Base-by-base conservation (phyloP, 2,797 vertebrate genomes). In the Gymnothorax javanicus region DNA sequence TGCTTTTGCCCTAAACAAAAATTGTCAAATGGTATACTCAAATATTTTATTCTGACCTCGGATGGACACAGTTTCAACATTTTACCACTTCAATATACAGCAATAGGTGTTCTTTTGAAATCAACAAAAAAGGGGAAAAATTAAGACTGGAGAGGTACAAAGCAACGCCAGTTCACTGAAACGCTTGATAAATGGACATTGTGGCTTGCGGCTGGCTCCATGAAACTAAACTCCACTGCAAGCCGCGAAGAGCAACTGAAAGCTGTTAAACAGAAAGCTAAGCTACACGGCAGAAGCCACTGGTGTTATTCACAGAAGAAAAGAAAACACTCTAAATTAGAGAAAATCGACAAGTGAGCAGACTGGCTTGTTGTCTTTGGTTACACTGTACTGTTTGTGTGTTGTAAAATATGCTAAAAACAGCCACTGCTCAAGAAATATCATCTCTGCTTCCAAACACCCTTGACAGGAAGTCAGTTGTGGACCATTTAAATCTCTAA, bases 161-260 rank as follows among this genome's bases (percentile, higher is more conserved):
- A 7, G n/a, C 11, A 52, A 7, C 3, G 50, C 2, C 2, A 54
- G 77, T 17, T 4, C 17, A 25, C 71, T 43, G 12, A 23, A 20
- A 52, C 20, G 2, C 50, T 50, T 17, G 58, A 62, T 50, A 83
- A 83, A 62, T 58, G 59, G 82, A 62, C 59, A 56, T 25, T 8
- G 59, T 56, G 1, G 17, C 50, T 25, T 8, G 59, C n/a, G 1
- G 17, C 50, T 17, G n/a, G n/a, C 25, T 57, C 8, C n/a, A 57
- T 60, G 82, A 83, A 83, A 83, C 57, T 27, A 7, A 83, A 83
- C 7, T 23, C 77, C 77, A 56, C 77, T 43, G 27, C 82, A 62
- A 83, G 57, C 56, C 23, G 33, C 8, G 82, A 62, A 83, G 11
- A 60, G 57, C 57, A 83, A 83, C 25, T 23, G 77, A 81, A 56